Evolutionary conservation across 2,797 vertebrate genomes (phyloP), one percentile per base, ranked within the genome.

Genomic region (Numenius phaeopus): DNA sequence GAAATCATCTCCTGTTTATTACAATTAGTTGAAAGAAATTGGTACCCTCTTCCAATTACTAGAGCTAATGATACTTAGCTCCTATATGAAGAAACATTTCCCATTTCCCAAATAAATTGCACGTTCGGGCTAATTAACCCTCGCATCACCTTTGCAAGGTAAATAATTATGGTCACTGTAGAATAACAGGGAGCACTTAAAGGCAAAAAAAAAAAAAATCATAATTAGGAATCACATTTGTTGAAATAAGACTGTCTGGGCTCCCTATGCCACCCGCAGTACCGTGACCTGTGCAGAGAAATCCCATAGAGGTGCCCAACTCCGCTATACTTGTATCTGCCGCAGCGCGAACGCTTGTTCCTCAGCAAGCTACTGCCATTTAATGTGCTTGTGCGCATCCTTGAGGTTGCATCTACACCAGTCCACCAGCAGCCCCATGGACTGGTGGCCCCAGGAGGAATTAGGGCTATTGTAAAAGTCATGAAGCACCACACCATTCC

Each of bases 391-490:
- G 5, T 78, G 47, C 34, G 4, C 32, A 29, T 37, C 32, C 50
- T 82, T 2, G 6, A 69, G 62, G 67, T 46, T 80, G 24, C 37
- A 57, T 14, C n/a, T 73, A 40, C 32, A 37, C 5, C 50, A 66
- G 69, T 19, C 54, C 23, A 5, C 15, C 2, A 9, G 66, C 37
- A 89, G 65, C 47, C 26, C 65, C 2, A 0, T 0, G 0, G 13
- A 39, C 9, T 7, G 4, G 44, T 9, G 54, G 46, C 3, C 26
- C 32, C 23, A 34, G 64, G 14, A 77, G 30, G 59, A 87, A 14
- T 26, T 18, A 16, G 19, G 8, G n/a, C 23, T 52, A 17, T 9
- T 59, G 65, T 17, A 73, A 62, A 83, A 37, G 26, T 8, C 29
- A 10, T 10, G n/a, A 37, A 79, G 24, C 14, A 29, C 18, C 39